phyloP scores from a whole-genome alignment of 2,888 invertebrate species.

The Lutraria lutraria region DNA sequence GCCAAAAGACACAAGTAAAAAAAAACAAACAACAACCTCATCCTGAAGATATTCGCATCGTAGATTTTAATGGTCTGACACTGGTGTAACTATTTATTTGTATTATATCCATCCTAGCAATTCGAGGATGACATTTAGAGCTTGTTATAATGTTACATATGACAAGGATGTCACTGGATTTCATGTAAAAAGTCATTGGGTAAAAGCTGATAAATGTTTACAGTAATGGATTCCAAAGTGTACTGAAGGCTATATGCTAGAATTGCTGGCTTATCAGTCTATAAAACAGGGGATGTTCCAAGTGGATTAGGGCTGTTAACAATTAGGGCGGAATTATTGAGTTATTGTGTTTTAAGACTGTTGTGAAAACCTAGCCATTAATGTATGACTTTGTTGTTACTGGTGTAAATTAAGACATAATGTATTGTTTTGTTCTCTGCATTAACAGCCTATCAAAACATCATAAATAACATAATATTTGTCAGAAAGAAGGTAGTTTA shows the following conservation, averaged over 20 bases:
- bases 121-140: neutral
- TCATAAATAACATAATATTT: neutral
- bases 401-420: constrained; percentile 5
- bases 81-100: too few relatives aligned
- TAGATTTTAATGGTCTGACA: too few relatives aligned
- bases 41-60: too few relatives aligned
- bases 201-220: constrained; percentile 1
- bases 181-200: constrained; percentile 3
- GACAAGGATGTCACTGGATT: neutral
- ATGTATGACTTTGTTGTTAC: neutral
- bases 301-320: constrained; percentile 16
- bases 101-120: neutral
- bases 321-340: neutral
- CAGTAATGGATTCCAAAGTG: neutral
- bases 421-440: neutral
- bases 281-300: constrained; percentile 8
- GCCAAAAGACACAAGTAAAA: too few relatives aligned
- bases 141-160: neutral
- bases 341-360: constrained; percentile 8
- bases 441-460: neutral
- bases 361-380: neutral
- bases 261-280: neutral
- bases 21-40: too few relatives aligned
- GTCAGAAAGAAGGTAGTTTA: constrained; percentile 12
- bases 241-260: neutral